Evolutionary conservation across 2,113 vertebrate genomes (phyloP).

Genomic region (Pelusios castaneus): DNA sequence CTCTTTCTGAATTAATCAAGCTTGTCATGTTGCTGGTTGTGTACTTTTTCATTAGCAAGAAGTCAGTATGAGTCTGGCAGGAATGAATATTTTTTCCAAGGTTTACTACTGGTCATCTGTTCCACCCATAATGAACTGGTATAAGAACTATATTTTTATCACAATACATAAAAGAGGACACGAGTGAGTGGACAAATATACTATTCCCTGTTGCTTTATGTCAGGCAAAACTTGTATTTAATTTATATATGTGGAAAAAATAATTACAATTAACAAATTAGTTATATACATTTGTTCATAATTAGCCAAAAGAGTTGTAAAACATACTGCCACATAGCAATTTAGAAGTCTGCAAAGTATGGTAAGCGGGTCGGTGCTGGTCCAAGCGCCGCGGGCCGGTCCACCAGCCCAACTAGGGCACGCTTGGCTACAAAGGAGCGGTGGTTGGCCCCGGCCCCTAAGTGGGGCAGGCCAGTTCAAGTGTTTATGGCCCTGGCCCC

Average conservation of each 20-base stretch:
- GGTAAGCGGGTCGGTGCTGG: too few relatives aligned
- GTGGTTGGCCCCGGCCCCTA: too few relatives aligned
- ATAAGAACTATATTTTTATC: not conserved
- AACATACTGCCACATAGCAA: not conserved
- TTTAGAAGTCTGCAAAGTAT: not conserved
- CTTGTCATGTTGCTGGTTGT: not conserved
- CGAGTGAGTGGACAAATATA: not conserved
- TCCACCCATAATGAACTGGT: not conserved
- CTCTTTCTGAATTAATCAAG: conserved; percentile 39
- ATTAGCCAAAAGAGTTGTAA: not conserved
- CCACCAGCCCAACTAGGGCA: too few relatives aligned
- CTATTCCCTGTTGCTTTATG: not conserved
- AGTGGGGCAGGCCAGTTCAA: too few relatives aligned
- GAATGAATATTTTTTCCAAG: not conserved
- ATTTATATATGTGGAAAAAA: not conserved
- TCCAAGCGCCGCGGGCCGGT: too few relatives aligned
- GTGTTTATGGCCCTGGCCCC: too few relatives aligned
- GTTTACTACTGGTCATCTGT: not conserved
- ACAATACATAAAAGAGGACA: not conserved
- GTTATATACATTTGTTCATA: not conserved
- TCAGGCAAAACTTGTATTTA: not conserved
- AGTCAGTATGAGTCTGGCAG: not conserved
- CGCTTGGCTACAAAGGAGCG: too few relatives aligned
- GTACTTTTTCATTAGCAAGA: not conserved
- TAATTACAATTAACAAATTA: not conserved